A percentile compares a stretch with the other conserved stretches of the same genome.
Evolutionary conservation across 1,140 invertebrate genomes (phyloP).

Genomic region (Potamilus streckersoni): DNA sequence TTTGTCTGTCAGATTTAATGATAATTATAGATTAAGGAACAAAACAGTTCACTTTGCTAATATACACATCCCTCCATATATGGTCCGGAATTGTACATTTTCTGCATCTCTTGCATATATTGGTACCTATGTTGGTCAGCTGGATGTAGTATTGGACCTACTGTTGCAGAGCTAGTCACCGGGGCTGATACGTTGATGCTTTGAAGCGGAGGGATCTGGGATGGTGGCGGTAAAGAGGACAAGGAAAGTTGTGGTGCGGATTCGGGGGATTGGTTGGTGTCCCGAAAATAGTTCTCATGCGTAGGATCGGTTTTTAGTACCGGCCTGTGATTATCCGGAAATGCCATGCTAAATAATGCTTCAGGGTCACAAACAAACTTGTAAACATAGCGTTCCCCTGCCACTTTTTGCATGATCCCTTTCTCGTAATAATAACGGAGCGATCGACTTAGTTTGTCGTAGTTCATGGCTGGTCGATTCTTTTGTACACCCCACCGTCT

Average conservation of each 20-base stretch:
- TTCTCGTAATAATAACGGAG: slow-evolving; percentile 97
- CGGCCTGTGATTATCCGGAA: slow-evolving; percentile 64
- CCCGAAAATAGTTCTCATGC: slow-evolving; percentile 42
- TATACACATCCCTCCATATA: slow-evolving; percentile 64
- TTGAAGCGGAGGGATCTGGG: slow-evolving; percentile 31
- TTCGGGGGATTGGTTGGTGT: slow-evolving; percentile 41
- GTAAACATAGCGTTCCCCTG: slow-evolving; percentile 95
- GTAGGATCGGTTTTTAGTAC: slow-evolving; percentile 55
- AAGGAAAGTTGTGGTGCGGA: slow-evolving; percentile 35
- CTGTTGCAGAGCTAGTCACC: slow-evolving; percentile 25
- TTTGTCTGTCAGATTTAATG: too few species aligned
- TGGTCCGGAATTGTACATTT: slow-evolving; percentile 57
- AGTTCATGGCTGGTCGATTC: slow-evolving; percentile 95
- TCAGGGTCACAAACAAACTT: slow-evolving; percentile 96
- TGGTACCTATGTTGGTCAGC: slow-evolving; percentile 54
- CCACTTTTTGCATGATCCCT: slow-evolving; percentile 76
- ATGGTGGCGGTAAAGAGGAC: slow-evolving; percentile 30
- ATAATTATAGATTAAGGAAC: too few species aligned
- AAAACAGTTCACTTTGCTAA: slow-evolving; percentile 12
- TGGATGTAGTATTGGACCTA: slow-evolving; percentile 26
- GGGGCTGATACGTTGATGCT: slow-evolving; percentile 25
- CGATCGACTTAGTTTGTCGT: slow-evolving; percentile 93
- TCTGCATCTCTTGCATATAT: slow-evolving; percentile 60
- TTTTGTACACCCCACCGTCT: slow-evolving; percentile 73
- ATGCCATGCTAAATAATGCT: slow-evolving; percentile 89